Conservation (phyloP, 2,113 vertebrate genomes). For the Fregata magnificens region DNA sequence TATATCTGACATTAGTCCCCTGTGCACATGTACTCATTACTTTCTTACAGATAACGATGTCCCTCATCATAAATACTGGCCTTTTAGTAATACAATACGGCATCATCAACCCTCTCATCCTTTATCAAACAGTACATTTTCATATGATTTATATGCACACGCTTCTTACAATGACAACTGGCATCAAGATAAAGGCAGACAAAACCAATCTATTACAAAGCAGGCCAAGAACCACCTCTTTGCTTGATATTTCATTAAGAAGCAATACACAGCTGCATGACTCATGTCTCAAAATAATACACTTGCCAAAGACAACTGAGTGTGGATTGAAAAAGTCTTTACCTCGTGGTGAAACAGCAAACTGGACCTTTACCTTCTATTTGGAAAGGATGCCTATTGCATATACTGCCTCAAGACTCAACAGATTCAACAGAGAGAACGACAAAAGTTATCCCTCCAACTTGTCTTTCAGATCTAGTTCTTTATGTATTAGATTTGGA, state of each 20-base stretch:
- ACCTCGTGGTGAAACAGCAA: background rate
- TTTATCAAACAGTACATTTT: background rate
- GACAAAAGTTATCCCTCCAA: background rate
- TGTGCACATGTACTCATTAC: background rate
- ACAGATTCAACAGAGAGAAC: background rate
- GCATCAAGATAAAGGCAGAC: conserved; percentile 16
- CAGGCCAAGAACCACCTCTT: background rate
- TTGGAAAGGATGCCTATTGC: background rate
- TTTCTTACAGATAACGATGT: background rate
- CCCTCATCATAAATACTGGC: background rate
- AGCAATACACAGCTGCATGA: conserved; percentile 5
- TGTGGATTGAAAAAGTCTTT: background rate
- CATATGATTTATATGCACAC: background rate
- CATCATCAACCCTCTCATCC: background rate
- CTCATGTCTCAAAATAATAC: background rate
- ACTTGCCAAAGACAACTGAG: background rate
- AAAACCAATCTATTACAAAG: background rate
- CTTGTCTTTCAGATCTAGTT: background rate
- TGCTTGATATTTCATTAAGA: conserved; percentile 14
- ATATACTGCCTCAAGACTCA: background rate
- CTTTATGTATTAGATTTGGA: background rate
- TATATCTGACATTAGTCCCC: background rate
- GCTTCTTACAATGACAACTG: background rate
- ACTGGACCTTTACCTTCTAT: background rate
- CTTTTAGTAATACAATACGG: background rate